Percentiles rank a stretch among this genome's conserved stretches.
Evolutionary conservation across 2,113 vertebrate species (phyloP).

Genomic region (Nibea albiflora): DNA sequence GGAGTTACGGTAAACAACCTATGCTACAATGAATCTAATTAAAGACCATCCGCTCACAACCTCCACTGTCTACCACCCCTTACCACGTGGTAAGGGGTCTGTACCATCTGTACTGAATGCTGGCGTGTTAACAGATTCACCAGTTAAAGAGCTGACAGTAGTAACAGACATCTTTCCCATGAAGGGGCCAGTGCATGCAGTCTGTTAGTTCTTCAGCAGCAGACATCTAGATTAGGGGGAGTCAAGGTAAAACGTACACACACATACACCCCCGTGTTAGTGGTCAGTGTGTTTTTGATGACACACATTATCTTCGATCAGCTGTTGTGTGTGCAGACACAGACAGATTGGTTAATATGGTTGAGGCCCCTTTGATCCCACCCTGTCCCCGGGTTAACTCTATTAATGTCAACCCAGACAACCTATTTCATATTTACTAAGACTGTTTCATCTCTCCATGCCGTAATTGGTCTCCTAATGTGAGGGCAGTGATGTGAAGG

Average conservation of each 20-base stretch:
- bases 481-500: slow-evolving; percentile 73
- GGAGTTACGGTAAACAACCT: slow-evolving; percentile 85
- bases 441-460: slow-evolving; percentile 74
- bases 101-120: slow-evolving; percentile 46
- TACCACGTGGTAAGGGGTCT: slow-evolving; percentile 22
- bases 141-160: slow-evolving; percentile 44
- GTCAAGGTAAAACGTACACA: slow-evolving; percentile 15
- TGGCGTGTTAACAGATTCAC: slow-evolving; percentile 47
- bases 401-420: slow-evolving; percentile 81
- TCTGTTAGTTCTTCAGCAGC: slow-evolving; percentile 11
- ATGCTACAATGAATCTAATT: slow-evolving; percentile 83
- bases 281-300: slow-evolving; percentile 53
- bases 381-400: slow-evolving; percentile 81
- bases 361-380: slow-evolving; percentile 71
- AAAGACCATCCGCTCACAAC: slow-evolving; percentile 69
- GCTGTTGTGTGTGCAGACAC: slow-evolving; percentile 77
- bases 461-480: slow-evolving; percentile 82
- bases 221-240: slow-evolving; percentile 18
- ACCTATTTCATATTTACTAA: slow-evolving; percentile 83
- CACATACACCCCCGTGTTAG: slow-evolving; percentile 12
- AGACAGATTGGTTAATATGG: slow-evolving; percentile 85
- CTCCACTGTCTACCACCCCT: slow-evolving; percentile 47
- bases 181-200: background rate
- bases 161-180: slow-evolving; percentile 30
- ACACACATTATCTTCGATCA: slow-evolving; percentile 71